Conservation (phyloP, 2,113 vertebrate species). For the Lontra canadensis region DNA sequence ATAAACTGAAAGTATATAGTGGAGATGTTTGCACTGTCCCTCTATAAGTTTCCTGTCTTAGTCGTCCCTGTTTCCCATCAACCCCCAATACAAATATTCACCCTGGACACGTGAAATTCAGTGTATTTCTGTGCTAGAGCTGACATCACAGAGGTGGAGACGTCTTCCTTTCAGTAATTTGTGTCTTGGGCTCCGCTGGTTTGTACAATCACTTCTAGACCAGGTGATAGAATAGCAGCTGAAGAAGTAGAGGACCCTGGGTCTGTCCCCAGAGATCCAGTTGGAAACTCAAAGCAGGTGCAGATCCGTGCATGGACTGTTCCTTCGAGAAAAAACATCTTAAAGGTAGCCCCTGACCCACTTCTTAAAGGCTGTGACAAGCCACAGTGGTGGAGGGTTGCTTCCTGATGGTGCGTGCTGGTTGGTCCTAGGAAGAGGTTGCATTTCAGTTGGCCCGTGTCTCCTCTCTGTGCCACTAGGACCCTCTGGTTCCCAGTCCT, state of each 20-base stretch:
- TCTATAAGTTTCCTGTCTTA: background rate
- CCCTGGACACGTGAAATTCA: background rate
- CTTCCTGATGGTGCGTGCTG: background rate
- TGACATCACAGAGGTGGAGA: background rate
- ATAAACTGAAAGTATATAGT: background rate
- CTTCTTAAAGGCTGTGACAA: background rate
- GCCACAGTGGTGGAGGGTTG: background rate
- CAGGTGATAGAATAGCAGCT: background rate
- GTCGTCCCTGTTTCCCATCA: background rate
- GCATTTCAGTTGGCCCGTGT: background rate
- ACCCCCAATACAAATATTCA: background rate
- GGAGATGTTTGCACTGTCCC: background rate
- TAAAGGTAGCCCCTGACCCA: background rate
- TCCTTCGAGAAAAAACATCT: background rate
- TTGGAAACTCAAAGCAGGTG: background rate
- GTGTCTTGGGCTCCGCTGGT: background rate
- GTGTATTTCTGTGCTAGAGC: background rate
- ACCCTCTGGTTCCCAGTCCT: background rate
- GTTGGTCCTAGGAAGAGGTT: background rate
- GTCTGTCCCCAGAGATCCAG: background rate
- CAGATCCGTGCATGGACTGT: background rate
- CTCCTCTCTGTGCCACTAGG: background rate
- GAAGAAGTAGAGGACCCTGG: background rate
- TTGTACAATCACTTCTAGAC: background rate
- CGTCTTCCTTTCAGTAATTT: background rate